Evolutionary conservation across 2,113 vertebrate genomes (phyloP).

Genomic region (Heliornis fulica): DNA sequence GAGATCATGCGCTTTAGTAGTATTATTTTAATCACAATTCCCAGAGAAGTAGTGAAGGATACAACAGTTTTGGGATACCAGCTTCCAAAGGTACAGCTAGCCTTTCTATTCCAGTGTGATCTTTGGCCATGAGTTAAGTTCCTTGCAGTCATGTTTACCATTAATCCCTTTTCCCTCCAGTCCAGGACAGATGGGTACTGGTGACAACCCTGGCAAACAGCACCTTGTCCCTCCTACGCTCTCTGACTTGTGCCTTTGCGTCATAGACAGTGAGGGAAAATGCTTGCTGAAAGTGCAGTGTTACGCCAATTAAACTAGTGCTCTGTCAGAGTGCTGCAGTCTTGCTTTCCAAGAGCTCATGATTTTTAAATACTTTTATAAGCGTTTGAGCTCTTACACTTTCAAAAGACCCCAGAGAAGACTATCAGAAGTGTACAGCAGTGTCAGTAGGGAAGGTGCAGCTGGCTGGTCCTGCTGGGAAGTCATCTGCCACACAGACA

Average conservation of each 20-base stretch:
- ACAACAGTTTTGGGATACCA: neutral
- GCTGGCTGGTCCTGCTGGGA: neutral
- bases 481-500: neutral
- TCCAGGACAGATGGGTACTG: neutral
- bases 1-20: slow-evolving; percentile 41
- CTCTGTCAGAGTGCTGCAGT: neutral
- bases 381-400: neutral
- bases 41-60: slow-evolving; percentile 20
- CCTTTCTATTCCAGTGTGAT: neutral
- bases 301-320: neutral
- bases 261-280: neutral
- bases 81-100: slow-evolving; percentile 45
- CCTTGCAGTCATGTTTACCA: neutral
- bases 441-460: neutral
- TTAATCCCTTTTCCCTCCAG: neutral
- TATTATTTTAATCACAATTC: neutral
- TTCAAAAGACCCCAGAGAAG: neutral
- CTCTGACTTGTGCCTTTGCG: neutral
- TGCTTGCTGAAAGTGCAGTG: neutral
- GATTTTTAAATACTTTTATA: neutral
- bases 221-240: neutral
- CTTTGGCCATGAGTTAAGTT: neutral
- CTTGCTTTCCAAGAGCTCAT: neutral
- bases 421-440: neutral
- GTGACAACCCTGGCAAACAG: neutral